phyloP scores from a whole-genome alignment of 1,140 invertebrate species.

The Penaeus japonicus region DNA sequence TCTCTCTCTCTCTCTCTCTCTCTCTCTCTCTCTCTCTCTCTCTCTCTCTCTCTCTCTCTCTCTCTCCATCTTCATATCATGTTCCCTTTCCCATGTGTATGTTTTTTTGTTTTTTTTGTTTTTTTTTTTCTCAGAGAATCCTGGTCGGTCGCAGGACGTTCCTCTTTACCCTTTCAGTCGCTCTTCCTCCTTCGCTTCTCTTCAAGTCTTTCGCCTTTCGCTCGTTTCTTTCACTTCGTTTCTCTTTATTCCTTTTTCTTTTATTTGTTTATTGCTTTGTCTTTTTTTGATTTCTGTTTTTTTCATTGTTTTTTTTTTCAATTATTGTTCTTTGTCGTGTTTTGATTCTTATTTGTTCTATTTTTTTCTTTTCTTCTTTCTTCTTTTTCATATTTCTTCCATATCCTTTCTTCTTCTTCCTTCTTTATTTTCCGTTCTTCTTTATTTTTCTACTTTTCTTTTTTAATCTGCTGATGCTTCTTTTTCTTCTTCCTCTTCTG shows the following conservation, averaged over 20 bases:
- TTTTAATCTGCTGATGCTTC: not conserved
- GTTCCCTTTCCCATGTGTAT: no score
- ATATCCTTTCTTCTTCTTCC: not conserved
- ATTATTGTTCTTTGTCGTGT: not conserved
- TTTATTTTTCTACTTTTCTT: not conserved
- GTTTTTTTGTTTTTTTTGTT: no score
- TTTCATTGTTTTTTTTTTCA: not conserved
- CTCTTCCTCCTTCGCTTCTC: not conserved
- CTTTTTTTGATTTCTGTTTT: not conserved
- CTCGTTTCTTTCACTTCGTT: no score
- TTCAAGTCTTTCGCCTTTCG: no score
- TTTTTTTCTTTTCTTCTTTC: not conserved
- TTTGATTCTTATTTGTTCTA: not conserved
- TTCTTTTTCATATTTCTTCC: no score
- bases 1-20: not conserved
- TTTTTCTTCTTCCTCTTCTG: no score
- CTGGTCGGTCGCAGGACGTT: not conserved
- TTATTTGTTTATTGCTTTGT: not conserved
- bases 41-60: not conserved
- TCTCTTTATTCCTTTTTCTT: not conserved
- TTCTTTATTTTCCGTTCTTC: not conserved
- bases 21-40: not conserved
- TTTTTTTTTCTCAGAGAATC: no score
- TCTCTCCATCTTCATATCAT: not conserved
- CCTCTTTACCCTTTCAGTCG: not conserved